Evolutionary conservation across 2,113 vertebrate genomes (phyloP), one percentile per base, ranked within the genome.

Genomic region (Pyxicephalus adspersus): DNA sequence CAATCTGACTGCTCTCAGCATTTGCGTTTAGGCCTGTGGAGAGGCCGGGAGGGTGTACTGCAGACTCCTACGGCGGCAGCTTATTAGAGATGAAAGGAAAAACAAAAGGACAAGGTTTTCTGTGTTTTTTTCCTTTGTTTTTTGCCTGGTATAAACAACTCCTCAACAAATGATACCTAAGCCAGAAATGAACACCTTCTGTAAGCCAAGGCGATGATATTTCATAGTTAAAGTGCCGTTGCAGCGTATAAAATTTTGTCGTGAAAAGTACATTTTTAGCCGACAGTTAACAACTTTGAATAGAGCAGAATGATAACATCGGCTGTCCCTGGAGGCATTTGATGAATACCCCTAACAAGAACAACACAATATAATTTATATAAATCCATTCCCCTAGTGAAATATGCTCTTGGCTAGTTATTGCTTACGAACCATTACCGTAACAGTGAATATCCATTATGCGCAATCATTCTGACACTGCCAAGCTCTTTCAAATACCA

Each of bases 401-500:
- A 78, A 78, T 55, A 78, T 67, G 38, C 26, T 51, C 54, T 25
- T 17, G 45, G 29, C 76, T 78, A 20, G 64, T 58, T 78, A 68
- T 57, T 64, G 60, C 45, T 77, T 57, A 9, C 17, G 13, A 60
- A 16, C 73, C 58, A 63, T 76, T 76, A 50, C 73, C 31, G 9
- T 63, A 34, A 50, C 73, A 76, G 22, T 3, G 19, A 58, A 13
- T 29, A 58, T 60, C 51, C 58, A 63, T 63, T 76, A 63, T 25
- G n/a, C 50, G 16, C 18, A 51, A 26, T 26, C 6, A 34, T 28
- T 17, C 38, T 29, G 23, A 38, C 70, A 31, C n/a, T 31, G n/a
- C 52, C n/a, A 26, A 73, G 7, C 71, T 74, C 16, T 60, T 22
- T 18, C 54, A 34, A 38, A 28, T 22, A 31, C 38, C 19, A 57